Conservation (phyloP, 2,113 vertebrate species). For the Oncorhynchus clarkii region DNA sequence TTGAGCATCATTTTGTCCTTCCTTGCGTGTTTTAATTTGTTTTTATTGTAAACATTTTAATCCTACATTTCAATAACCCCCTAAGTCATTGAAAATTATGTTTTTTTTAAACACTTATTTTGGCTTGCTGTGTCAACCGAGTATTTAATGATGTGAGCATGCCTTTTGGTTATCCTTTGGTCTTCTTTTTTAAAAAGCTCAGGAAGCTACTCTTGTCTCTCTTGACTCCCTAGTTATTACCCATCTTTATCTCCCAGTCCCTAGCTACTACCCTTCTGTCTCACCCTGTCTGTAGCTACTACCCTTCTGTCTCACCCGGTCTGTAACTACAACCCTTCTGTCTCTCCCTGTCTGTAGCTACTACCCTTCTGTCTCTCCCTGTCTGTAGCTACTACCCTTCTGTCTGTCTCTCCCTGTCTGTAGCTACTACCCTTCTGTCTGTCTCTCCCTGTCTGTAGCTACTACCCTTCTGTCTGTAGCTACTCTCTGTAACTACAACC, state of each 20-base stretch:
- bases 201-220: neutral
- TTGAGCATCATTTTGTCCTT: slow-evolving; percentile 72
- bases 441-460: no score
- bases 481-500: slow-evolving; percentile 37
- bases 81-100: slow-evolving; percentile 33
- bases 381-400: slow-evolving; percentile 19
- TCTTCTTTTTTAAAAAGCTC: slow-evolving; percentile 27
- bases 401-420: neutral
- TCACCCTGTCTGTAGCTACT: no score
- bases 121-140: slow-evolving; percentile 86
- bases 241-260: neutral
- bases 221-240: slow-evolving; percentile 16
- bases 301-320: no score
- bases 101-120: slow-evolving; percentile 44
- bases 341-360: no score
- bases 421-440: no score
- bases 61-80: slow-evolving; percentile 7
- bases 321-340: no score
- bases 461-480: no score
- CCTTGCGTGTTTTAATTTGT: slow-evolving; percentile 16
- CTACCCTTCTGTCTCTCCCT: no score
- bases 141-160: slow-evolving; percentile 78
- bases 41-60: neutral
- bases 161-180: slow-evolving; percentile 48
- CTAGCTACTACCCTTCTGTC: no score